Conservation (phyloP, 1,140 invertebrate genomes). For the Drosophila melanica region DNA sequence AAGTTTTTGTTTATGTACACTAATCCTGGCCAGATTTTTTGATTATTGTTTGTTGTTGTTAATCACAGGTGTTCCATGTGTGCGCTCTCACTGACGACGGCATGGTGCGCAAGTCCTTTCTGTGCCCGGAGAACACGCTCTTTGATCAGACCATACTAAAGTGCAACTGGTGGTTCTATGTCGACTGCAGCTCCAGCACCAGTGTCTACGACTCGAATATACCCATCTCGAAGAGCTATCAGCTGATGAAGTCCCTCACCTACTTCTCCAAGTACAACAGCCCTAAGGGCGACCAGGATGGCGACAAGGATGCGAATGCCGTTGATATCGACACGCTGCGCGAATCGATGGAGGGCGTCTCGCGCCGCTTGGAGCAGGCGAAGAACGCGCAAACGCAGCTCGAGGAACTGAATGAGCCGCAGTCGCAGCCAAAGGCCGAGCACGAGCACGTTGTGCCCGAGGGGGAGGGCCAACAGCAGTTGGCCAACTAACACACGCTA, state of each 20-base stretch:
- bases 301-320: constrained; percentile 68
- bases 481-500: constrained; percentile 56
- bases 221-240: constrained; percentile 95
- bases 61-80: constrained; percentile 93
- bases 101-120: constrained; percentile 93
- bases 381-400: constrained; percentile 51
- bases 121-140: constrained; percentile 94
- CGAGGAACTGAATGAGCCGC: constrained; percentile 14
- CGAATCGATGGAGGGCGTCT: constrained; percentile 77
- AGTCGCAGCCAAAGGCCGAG: constrained; percentile 53
- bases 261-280: constrained; percentile 91
- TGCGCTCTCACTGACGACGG: constrained; percentile 95
- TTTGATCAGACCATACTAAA: constrained; percentile 95
- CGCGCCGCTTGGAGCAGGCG: constrained; percentile 60
- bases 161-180: constrained; percentile 97
- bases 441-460: constrained; percentile 66
- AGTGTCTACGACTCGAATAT: constrained; percentile 94
- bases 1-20: constrained; percentile 2
- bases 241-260: constrained; percentile 94
- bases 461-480: constrained; percentile 54
- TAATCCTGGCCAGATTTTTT: not conserved
- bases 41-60: constrained; percentile 18
- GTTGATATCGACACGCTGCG: constrained; percentile 68
- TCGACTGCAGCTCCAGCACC: constrained; percentile 92
- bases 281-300: constrained; percentile 58